Percentiles rank a stretch among this genome's conserved stretches.
Evolutionary conservation across 1,140 invertebrate species (phyloP).

Genomic region (Bicyclus anynana): DNA sequence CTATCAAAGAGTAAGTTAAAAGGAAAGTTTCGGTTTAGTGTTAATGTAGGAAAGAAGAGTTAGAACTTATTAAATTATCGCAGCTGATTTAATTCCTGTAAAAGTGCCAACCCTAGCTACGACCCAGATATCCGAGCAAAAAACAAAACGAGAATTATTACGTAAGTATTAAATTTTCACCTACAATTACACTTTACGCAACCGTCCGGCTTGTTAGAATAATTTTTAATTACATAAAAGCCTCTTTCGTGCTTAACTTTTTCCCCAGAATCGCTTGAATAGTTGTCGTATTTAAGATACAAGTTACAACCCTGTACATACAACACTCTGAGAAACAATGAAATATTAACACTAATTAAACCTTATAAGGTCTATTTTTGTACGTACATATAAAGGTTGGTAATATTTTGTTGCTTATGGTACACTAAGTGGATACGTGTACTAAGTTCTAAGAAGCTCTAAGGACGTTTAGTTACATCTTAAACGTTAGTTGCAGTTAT

Average conservation of each 20-base stretch:
- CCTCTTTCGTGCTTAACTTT: conserved; percentile 27
- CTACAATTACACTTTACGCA: conserved; percentile 35
- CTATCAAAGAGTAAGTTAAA: no score
- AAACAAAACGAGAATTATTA: conserved; percentile 12
- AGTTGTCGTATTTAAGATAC: conserved; percentile 23
- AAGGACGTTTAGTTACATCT: conserved; percentile 30
- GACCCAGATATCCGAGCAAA: conserved; percentile 17
- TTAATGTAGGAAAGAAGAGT: no score
- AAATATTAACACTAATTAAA: background rate
- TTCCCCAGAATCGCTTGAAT: conserved; percentile 29
- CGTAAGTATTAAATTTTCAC: conserved; percentile 22
- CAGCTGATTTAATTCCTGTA: background rate
- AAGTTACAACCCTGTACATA: background rate
- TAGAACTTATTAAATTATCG: no score
- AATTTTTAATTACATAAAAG: conserved; percentile 40
- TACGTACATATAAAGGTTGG: background rate
- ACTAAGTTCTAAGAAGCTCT: conserved; percentile 36
- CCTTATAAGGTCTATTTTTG: background rate
- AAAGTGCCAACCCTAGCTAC: conserved; percentile 1
- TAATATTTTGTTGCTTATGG: background rate
- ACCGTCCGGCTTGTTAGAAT: conserved; percentile 20
- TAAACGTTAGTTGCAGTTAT: conserved; percentile 36
- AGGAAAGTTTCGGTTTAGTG: no score
- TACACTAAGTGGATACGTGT: conserved; percentile 21
- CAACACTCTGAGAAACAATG: background rate